Evolutionary conservation across 2,797 vertebrate species (phyloP).

Genomic region (Microcaecilia unicolor): DNA sequence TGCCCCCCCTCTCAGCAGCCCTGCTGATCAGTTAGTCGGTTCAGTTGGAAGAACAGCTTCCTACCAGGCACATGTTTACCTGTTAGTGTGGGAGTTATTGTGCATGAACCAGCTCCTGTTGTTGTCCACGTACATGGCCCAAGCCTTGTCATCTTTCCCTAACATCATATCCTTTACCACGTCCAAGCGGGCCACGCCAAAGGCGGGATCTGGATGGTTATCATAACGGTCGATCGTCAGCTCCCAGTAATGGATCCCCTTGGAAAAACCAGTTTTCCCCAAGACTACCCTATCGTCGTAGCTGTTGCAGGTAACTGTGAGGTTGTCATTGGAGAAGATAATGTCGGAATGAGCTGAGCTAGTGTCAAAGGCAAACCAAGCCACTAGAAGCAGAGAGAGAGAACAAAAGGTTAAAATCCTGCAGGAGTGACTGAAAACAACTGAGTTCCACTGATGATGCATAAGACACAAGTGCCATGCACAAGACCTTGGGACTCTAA

Average conservation of each 20-base stretch:
- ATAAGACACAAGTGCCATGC: too few relatives aligned
- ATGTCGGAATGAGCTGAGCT: constrained; percentile 88
- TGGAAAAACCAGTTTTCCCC: constrained; percentile 86
- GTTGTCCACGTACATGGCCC: constrained; percentile 98
- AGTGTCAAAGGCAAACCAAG: constrained; percentile 93
- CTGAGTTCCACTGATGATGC: too few relatives aligned
- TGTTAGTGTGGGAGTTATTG: constrained; percentile 97
- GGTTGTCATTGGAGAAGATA: constrained; percentile 94
- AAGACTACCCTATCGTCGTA: constrained; percentile 93
- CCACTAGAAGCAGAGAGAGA: constrained; percentile 61
- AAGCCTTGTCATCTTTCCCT: constrained; percentile 95
- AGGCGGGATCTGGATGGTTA: constrained; percentile 94
- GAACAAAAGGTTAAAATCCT: too few relatives aligned
- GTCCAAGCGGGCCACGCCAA: constrained; percentile 82
- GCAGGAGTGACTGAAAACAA: too few relatives aligned
- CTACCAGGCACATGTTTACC: too few relatives aligned
- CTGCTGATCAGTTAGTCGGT: too few relatives aligned
- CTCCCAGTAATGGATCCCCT: constrained; percentile 96
- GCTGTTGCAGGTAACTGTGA: constrained; percentile 94
- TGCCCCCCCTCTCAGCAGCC: too few relatives aligned
- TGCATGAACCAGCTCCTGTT: constrained; percentile 98
- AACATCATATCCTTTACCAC: constrained; percentile 94
- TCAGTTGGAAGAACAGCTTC: too few relatives aligned
- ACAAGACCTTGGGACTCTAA: too few relatives aligned
- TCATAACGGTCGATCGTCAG: constrained; percentile 91